Conservation (phyloP, 2,113 vertebrate species). For the Ochotona curzoniae region DNA sequence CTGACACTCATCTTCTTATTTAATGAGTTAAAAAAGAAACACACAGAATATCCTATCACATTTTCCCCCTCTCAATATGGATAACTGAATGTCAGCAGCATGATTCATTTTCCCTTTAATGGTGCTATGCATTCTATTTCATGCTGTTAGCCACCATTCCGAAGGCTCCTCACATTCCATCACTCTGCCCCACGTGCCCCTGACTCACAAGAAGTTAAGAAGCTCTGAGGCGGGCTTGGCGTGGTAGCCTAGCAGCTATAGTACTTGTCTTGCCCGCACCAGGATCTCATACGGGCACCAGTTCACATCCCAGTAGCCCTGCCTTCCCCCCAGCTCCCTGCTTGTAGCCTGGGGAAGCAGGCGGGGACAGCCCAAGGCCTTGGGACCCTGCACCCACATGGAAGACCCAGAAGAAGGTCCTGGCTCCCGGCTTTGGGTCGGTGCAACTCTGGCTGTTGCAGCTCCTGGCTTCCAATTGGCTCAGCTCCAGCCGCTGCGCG, state of each 20-base stretch:
- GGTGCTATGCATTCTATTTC: background rate
- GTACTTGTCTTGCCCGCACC: no score
- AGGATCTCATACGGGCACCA: no score
- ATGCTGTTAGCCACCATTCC: background rate
- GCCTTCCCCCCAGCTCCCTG: no score
- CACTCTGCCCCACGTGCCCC: background rate
- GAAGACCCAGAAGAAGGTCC: no score
- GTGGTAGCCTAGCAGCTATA: no score
- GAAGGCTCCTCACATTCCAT: background rate
- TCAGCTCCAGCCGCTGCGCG: background rate
- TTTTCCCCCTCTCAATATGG: slow-evolving; percentile 30
- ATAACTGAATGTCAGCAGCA: background rate
- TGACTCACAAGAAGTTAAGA: background rate
- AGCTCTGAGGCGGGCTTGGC: background rate
- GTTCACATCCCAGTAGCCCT: no score
- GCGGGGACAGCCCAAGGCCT: no score
- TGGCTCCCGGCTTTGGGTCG: no score
- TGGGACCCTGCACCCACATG: no score
- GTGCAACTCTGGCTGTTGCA: no score
- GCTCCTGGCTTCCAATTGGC: no score
- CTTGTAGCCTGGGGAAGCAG: no score
- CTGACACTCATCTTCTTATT: background rate
- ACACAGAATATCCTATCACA: background rate
- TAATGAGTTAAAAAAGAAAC: slow-evolving; percentile 43
- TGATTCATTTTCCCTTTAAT: slow-evolving; percentile 37